phyloP scores from a whole-genome alignment of 2,888 invertebrate genomes.

The Eupithecia pulchellata region DNA sequence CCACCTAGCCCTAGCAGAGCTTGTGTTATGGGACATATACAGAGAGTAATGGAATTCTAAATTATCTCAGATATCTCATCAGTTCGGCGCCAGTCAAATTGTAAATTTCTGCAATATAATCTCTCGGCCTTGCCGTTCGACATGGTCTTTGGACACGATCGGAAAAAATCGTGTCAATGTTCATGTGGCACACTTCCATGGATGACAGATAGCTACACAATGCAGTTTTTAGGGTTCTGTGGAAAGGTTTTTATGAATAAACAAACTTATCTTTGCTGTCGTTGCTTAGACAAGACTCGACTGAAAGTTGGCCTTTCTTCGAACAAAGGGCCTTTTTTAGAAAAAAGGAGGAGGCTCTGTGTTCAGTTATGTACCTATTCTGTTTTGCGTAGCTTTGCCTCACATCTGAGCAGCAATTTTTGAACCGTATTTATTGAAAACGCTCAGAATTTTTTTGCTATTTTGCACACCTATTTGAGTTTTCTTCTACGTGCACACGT shows the following conservation, averaged over 20 bases:
- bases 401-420: too few species aligned
- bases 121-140: constrained; percentile 21
- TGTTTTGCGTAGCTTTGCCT: too few species aligned
- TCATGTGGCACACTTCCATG: constrained; percentile 19
- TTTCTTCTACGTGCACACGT: too few species aligned
- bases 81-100: neutral
- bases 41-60: neutral
- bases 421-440: too few species aligned
- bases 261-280: neutral
- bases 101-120: neutral
- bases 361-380: too few species aligned
- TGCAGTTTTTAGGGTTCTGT: neutral
- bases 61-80: neutral
- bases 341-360: too few species aligned
- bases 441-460: too few species aligned
- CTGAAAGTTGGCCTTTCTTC: neutral
- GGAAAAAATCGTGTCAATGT: constrained; percentile 27
- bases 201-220: constrained; percentile 20
- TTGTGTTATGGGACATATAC: too few species aligned
- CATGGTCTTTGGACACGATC: constrained; percentile 24
- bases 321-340: too few species aligned
- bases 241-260: neutral
- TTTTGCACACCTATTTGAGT: too few species aligned
- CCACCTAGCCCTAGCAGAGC: too few species aligned
- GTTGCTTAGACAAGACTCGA: neutral